Percentiles rank a stretch among this genome's conserved stretches.
These are phyloP conservation scores for Tryphoninae sp. DNA, from an alignment of 2,888 invertebrate genomes.

Conservation along the genomic window DNA sequence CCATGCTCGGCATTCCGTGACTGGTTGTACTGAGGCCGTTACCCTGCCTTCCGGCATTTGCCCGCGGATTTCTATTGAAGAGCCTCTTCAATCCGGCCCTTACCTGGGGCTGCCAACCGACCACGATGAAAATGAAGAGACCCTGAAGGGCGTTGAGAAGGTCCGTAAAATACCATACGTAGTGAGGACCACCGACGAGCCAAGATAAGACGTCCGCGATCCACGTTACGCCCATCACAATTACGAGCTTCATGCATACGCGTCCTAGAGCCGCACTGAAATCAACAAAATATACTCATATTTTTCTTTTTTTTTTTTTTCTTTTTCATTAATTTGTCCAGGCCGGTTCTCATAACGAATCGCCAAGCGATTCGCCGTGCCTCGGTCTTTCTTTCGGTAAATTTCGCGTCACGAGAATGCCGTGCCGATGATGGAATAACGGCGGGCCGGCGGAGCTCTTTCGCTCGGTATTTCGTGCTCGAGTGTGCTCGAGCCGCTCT, in stretches of 20 bases:
- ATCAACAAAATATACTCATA: slow-evolving; percentile 62
- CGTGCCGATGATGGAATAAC: too few species aligned
- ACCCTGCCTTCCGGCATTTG: slow-evolving; percentile 84
- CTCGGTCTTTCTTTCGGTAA: too few species aligned
- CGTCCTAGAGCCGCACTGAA: slow-evolving; percentile 90
- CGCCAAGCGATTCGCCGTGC: too few species aligned
- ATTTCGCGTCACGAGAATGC: too few species aligned
- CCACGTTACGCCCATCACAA: slow-evolving; percentile 91
- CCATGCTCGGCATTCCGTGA: slow-evolving; percentile 91
- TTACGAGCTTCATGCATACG: slow-evolving; percentile 93
- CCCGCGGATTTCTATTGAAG: slow-evolving; percentile 84
- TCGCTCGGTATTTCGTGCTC: too few species aligned
- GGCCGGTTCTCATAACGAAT: too few species aligned
- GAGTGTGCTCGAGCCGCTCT: not conserved
- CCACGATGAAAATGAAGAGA: slow-evolving; percentile 93
- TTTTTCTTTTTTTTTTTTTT: not conserved
- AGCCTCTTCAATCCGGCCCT: slow-evolving; percentile 87
- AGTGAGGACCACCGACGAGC: slow-evolving; percentile 90
- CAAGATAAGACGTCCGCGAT: slow-evolving; percentile 91
- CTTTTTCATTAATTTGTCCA: not conserved
- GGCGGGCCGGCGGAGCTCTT: too few species aligned
- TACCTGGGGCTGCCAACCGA: slow-evolving; percentile 93
- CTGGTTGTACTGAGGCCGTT: slow-evolving; percentile 88
- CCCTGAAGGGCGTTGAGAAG: slow-evolving; percentile 93
- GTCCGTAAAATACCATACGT: slow-evolving; percentile 92